Base-by-base conservation (phyloP, 1,140 invertebrate species). In the Parapsyche elsis region DNA sequence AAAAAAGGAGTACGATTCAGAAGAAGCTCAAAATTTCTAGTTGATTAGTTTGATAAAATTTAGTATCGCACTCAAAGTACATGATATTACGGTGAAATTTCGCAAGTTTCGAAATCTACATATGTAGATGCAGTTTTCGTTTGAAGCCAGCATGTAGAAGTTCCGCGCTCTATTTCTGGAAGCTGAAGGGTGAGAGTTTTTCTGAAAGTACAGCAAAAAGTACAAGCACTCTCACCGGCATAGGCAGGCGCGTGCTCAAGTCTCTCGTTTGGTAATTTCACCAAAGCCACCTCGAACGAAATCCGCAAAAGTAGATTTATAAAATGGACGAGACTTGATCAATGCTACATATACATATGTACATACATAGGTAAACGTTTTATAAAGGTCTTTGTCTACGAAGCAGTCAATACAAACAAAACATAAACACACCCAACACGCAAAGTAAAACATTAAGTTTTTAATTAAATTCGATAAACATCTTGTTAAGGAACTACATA, bases 181-280 rank as follows among this genome's bases (percentile, higher is more conserved):
- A 53, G 10, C 16, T 53, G 49, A 53, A 53, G 49, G 49, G 49
- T 53, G 49, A 53, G 16, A 12, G 16, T 53, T 53, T 16, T 53
- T 53, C 16, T 70, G 46, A 24, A 71, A 71, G 24, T 79, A 44
- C 57, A 59, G 14, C 21, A 49, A 23, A 10, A 73, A 16, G 49
- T 16, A 14, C 49, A 53, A 53, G 49, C 16, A 53, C 16, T 12
- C 49, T 53, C 16, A 53, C 30, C 30, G 30, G 30, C 30, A 5
- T 4, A 14, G 12, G 2, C 49, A 16, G 16, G 49, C 10, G 49
- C 49, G 49, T 53, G 49, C 49, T 53, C 16, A 53, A 53, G 49
- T 53, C 16, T 53, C 49, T 10, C 2, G 12, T 53, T 53, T 53
- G 10, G 16, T 14, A 16, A 53, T 53, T 53, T 53, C 4, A 12